A percentile compares a stretch with the other conserved stretches of the same genome.
These are phyloP conservation scores for Ptychodera flava DNA, from an alignment of 35 echinoderm and acorn worm species.

Conservation along the genomic window DNA sequence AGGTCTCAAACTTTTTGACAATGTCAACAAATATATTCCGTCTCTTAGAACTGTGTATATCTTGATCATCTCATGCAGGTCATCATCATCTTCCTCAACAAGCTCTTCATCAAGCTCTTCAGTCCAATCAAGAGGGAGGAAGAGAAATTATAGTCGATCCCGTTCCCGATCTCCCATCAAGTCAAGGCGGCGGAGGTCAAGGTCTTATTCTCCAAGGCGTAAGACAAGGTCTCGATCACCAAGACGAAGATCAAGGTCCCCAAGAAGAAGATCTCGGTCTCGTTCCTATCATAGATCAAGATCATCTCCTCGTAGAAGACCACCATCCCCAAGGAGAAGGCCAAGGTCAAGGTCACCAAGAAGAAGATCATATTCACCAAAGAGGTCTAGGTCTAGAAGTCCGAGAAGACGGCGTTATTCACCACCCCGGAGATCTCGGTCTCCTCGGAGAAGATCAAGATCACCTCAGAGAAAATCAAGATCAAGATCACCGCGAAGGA, in stretches of 20 bases:
- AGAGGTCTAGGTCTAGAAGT: too few species aligned
- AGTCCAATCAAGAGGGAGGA: neutral
- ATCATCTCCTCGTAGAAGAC: neutral
- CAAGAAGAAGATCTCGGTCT: neutral
- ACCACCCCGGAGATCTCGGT: neutral
- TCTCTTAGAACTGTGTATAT: too few species aligned
- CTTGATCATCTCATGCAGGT: too few species aligned
- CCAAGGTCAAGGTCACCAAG: neutral
- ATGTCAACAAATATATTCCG: too few species aligned
- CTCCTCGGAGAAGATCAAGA: neutral
- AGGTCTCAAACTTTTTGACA: too few species aligned
- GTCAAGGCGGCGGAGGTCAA: neutral
- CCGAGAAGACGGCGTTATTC: too few species aligned
- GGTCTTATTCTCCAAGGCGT: neutral
- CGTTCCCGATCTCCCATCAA: neutral
- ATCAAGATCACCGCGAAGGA: neutral
- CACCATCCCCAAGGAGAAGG: neutral
- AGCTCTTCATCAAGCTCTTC: neutral
- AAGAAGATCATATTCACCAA: neutral
- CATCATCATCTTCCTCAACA: neutral
- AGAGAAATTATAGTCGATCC: neutral
- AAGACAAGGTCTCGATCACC: neutral
- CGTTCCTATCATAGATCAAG: neutral
- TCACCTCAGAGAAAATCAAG: neutral
- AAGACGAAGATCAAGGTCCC: neutral